Base-by-base conservation (phyloP, 1,140 invertebrate genomes). In the Rhopalosiphum maidis region DNA sequence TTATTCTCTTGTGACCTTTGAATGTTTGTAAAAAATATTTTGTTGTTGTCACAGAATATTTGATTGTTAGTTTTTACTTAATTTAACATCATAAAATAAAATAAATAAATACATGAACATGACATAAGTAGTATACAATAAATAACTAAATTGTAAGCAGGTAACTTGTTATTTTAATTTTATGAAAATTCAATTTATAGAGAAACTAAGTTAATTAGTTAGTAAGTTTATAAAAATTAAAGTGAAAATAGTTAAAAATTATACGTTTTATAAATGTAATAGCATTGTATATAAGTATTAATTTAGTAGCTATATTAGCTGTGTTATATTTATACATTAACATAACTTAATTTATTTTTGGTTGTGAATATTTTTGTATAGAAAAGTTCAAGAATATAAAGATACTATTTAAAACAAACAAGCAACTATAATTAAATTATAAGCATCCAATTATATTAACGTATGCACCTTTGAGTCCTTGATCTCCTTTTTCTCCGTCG, bases 401-500 rank as follows among this genome's bases (percentile, higher is more conserved):
- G 0, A n/a, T 77, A 77, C 15, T 6, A 9, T n/a, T 18, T 77
- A n/a, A n/a, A 77, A 77, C 0, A 35, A 35, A 77, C n/a, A 85
- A 85, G 25, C 2, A 85, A 85, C 7, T 68, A 15, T 68, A n/a
- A 30, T 68, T n/a, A 68, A 4, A 68, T 68, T 21, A 68, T 30
- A 77, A 15, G 3, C 11, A 35, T 77, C 15, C 4, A 77, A 54
- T 51, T 88, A n/a, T 18, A 48, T 35, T n/a, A 30, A 86, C 3
- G 1, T 30, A 6, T 30, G 1, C 54, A 93, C 91, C 91, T 95
- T 98, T 98, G 4, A 95, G 94, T 46, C 98, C 98, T 87, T 96
- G 94, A 94, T 98, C 97, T 37, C 97, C 97, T 94, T 97, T 97
- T 94, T 97, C 96, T n/a, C 97, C 97, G 95, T 97, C 97, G 51